Conservation (phyloP, 1,140 invertebrate genomes). For the Formica selysi region DNA sequence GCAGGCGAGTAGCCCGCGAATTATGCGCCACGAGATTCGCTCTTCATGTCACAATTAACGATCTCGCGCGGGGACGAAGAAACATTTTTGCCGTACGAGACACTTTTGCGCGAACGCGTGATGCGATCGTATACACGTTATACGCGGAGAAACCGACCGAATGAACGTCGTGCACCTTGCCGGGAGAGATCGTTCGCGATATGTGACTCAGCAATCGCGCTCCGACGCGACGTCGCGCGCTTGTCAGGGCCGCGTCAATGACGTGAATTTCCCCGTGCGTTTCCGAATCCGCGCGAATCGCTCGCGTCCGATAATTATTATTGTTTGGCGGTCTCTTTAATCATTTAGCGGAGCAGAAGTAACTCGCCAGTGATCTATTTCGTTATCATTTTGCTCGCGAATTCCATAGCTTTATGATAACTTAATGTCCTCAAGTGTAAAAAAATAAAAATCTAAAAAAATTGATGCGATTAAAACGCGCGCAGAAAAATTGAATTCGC, state of each 20-base stretch:
- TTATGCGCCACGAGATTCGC: not conserved
- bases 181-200: constrained; percentile 76
- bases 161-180: constrained; percentile 71
- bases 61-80: not conserved
- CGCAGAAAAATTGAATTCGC: too few species aligned
- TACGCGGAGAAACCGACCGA: constrained; percentile 67
- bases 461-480: not conserved
- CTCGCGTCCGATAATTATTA: not conserved
- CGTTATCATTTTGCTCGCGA: constrained; percentile 16
- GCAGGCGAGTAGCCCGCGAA: not conserved
- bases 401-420: not conserved
- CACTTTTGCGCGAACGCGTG: constrained; percentile 18
- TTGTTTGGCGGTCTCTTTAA: not conserved
- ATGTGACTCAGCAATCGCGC: constrained; percentile 81
- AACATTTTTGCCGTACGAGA: constrained; percentile 7
- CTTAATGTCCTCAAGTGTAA: not conserved
- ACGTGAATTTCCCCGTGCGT: constrained; percentile 57
- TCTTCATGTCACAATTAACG: not conserved
- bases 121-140: constrained; percentile 34
- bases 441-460: not conserved
- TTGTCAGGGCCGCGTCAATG: constrained; percentile 73
- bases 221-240: constrained; percentile 72
- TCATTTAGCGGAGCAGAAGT: not conserved
- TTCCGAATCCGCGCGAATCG: constrained; percentile 33
- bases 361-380: not conserved